Evolutionary conservation across 2,797 vertebrate genomes (phyloP).

Genomic region (Lepus oiostolus): DNA sequence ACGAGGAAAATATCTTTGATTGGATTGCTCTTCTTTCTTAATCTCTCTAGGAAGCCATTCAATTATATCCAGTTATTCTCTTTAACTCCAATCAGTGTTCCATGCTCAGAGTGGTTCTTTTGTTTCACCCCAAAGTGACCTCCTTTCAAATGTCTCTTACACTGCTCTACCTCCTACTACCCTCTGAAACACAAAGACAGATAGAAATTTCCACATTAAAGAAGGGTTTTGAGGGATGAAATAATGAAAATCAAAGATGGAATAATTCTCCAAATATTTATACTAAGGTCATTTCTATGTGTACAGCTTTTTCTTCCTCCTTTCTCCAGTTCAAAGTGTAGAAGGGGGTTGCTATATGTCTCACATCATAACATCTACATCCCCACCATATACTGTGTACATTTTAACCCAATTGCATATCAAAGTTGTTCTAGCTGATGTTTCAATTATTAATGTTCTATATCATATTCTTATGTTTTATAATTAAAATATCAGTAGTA

Average conservation of each 20-base stretch:
- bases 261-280: constrained; percentile 63
- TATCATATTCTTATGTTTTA: constrained; percentile 32
- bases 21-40: constrained; percentile 40
- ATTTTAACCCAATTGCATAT: neutral
- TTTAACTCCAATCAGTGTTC: constrained; percentile 59
- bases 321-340: neutral
- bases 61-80: constrained; percentile 56
- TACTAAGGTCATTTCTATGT: neutral
- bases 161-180: constrained; percentile 19
- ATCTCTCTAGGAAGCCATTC: constrained; percentile 11
- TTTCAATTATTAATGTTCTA: constrained; percentile 5
- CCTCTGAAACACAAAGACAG: constrained; percentile 9
- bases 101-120: neutral
- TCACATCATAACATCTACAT: neutral
- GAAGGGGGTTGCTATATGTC: neutral
- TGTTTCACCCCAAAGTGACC: neutral
- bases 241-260: constrained; percentile 45
- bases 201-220: constrained; percentile 58
- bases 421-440: constrained; percentile 4
- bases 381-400: neutral
- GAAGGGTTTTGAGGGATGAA: constrained; percentile 13
- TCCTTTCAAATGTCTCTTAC: constrained; percentile 49
- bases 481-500: constrained; percentile 10
- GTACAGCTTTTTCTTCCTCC: neutral
- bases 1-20: constrained; percentile 26